phyloP scores from a whole-genome alignment of 2,888 invertebrate species.

The Athripsodes cinereus region DNA sequence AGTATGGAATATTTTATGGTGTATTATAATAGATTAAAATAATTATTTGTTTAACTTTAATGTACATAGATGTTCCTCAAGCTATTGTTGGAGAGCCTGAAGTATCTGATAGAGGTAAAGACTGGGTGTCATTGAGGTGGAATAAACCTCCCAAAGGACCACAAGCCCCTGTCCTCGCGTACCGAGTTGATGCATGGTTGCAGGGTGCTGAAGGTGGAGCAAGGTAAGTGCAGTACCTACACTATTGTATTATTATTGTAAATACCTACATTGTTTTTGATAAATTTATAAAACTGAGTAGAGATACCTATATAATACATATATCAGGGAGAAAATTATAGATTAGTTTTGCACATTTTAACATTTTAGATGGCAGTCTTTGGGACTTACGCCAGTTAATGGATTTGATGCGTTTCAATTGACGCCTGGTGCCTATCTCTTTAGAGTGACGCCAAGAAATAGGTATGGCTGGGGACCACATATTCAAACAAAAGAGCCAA shows the following conservation, averaged over 20 bases:
- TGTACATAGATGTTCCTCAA: constrained; percentile 69
- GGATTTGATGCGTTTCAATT: constrained; percentile 80
- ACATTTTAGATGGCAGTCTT: constrained; percentile 60
- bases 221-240: constrained; percentile 37
- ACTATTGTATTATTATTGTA: too few relatives aligned
- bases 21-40: neutral
- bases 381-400: constrained; percentile 74
- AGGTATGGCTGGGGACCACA: constrained; percentile 86
- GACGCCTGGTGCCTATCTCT: constrained; percentile 74
- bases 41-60: too few relatives aligned
- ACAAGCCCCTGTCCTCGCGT: constrained; percentile 73
- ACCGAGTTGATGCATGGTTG: constrained; percentile 76
- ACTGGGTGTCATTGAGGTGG: constrained; percentile 83
- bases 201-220: constrained; percentile 77
- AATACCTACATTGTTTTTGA: too few relatives aligned
- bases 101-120: constrained; percentile 74
- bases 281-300: too few relatives aligned
- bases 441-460: constrained; percentile 78
- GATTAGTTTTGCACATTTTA: too few relatives aligned
- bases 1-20: neutral
- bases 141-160: constrained; percentile 63
- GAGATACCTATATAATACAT: too few relatives aligned
- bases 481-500: constrained; percentile 57
- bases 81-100: constrained; percentile 70
- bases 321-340: too few relatives aligned